Conservation (phyloP, 1,140 invertebrate genomes). For the Lordiphosa collinella region DNA sequence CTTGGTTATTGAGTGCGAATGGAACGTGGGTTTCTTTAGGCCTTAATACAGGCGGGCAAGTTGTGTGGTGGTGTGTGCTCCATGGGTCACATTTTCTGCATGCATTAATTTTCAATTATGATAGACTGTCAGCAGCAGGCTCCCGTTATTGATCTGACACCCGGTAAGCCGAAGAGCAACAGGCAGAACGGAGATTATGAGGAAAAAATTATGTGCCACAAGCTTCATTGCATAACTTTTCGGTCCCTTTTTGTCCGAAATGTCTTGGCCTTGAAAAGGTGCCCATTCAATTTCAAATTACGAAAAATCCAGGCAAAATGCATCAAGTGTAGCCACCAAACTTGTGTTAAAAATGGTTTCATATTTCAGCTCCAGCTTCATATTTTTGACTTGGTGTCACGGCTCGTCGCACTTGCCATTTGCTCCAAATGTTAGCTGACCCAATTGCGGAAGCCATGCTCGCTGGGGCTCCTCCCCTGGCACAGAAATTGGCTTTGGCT, state of each 20-base stretch:
- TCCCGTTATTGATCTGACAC: conserved; percentile 2
- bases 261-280: not conserved
- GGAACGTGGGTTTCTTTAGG: not conserved
- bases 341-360: too few species aligned
- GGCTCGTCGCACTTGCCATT: conserved; percentile 58
- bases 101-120: conserved; percentile 70
- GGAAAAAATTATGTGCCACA: conserved; percentile 12
- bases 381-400: conserved; percentile 8
- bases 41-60: too few species aligned
- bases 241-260: not conserved
- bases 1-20: too few species aligned
- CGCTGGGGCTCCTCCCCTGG: conserved; percentile 12
- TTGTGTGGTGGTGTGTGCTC: too few species aligned
- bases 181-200: not conserved
- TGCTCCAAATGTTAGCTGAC: conserved; percentile 70
- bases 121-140: conserved; percentile 45
- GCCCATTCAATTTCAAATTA: conserved; percentile 17
- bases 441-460: conserved; percentile 49
- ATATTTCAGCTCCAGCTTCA: not conserved
- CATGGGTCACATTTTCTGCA: conserved; percentile 49
- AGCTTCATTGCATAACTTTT: not conserved
- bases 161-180: not conserved
- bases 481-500: conserved; percentile 55
- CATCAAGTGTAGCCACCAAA: too few species aligned
- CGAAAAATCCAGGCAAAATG: not conserved